Evolutionary conservation across 2,888 invertebrate genomes (phyloP), one percentile per base, ranked within the genome.

Genomic region (Drosophila seclusa): DNA sequence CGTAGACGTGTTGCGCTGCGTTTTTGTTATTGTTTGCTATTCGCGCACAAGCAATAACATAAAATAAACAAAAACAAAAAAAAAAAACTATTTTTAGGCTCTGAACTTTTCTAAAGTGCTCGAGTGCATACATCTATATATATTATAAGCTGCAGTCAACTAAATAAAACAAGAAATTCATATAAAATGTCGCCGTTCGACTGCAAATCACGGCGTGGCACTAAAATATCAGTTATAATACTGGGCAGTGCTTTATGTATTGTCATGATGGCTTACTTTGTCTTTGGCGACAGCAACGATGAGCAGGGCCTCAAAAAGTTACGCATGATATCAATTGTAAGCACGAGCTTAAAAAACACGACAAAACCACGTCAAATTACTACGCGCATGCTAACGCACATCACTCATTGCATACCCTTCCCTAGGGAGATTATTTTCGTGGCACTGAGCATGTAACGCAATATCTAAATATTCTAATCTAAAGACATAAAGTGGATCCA

Each of bases 321-420:
- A 54, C 90, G 92, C 55, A 92, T 93, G 92, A 92, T 92, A 67
- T 92, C 92, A 38, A 91, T 93, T 78, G 93, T 93, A 83, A 91
- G 92, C 76, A 63, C 36, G 27, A 50, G 24, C 38, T 55, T n/a
- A 4, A 38, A 29, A 57, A 57, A 57, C 8, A 24, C 21, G 34
- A 18, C 50, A 60, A 57, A 21, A 32, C 21, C 18, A 24, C 50
- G 36, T 38, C 21, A 18, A 48, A 72, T 40, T 50, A 63, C n/a
- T 57, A 49, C 67, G 50, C 58, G 58, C 57, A 64, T 42, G 21
- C 60, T 34, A 68, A 70, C 13, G 38, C 61, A 45, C 45, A 32
- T 49, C 57, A 64, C 6, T 31, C 8, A 18, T 21, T 21, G 27
- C 2, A 50, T 50, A n/a, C 50, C 11, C 29, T 50, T 31, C 11